Base-by-base conservation (phyloP, 2,888 invertebrate genomes). In the Mythimna impura region DNA sequence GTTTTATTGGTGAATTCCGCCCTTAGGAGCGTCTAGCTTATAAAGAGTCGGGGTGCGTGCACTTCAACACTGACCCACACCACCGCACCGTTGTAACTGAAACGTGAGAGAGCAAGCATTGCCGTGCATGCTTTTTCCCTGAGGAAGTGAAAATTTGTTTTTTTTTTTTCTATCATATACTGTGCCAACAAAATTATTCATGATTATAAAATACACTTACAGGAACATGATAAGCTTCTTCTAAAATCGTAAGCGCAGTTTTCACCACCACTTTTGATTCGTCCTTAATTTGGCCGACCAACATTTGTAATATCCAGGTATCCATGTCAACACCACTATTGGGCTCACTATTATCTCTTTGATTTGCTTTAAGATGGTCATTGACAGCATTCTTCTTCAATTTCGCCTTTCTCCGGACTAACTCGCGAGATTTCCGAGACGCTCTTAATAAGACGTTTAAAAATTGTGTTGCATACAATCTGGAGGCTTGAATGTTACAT, bases 181-280 rank as follows among this genome's bases (percentile, higher is more conserved):
- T 22, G 5, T 10, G 7, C 14, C 17, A 12, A 57, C 25, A 34
- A 30, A 34, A 20, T n/a, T 8, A 0, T 17, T 20, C 10, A 10
- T 10, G 12, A 20, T 3, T n/a, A 54, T 30, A 22, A 43, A 22
- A 54, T 55, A 58, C 14, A 81, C 96, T 96, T 88, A 98, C 98
- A 90, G 98, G 97, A 81, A 99, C 97, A 93, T 99, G 98, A 90
- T 98, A 98, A n/a, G 99, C 98, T 96, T 99, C 99, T 89, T 99
- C 98, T 60, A 99, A 96, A 72, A 98, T 98, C 82, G 97, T 97
- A 70, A 99, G 95, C 8, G 99, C 99, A 14, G 98, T 97, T 84
- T 98, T 96, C 12, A 98, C 97, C 43, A 99, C 98, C 55, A 97
- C 97, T 79, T 97, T 97, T 74, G 98, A 98, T 77, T 97, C 96